Conservation (phyloP, 2,797 vertebrate genomes). For the Dendrocincla fuliginosa region DNA sequence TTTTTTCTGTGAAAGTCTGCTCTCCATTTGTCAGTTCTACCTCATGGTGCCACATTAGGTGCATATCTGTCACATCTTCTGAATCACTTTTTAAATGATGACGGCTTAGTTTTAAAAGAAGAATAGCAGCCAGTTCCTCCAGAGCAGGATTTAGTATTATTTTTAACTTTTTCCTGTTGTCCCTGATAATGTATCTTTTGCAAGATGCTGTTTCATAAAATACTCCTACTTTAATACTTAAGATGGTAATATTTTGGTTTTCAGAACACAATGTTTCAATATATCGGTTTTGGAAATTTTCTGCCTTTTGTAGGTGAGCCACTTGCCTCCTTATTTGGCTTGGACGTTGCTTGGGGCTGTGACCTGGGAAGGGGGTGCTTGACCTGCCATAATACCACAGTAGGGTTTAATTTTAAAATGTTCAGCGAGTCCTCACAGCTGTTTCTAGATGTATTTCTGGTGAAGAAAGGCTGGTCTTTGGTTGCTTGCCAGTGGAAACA, state of each 20-base stretch:
- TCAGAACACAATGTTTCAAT: background rate
- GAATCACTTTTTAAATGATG: background rate
- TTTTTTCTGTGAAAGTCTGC: background rate
- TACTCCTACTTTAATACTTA: background rate
- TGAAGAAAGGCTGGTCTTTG: slow-evolving; percentile 39
- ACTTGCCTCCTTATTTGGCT: background rate
- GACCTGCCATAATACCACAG: background rate
- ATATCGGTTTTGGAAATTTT: background rate
- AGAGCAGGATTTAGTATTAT: background rate
- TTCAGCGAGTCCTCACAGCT: background rate
- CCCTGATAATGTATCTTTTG: rapidly evolving
- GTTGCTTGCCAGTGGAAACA: slow-evolving; percentile 13
- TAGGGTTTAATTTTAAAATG: slow-evolving; percentile 28
- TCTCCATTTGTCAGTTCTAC: background rate
- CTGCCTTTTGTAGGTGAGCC: background rate
- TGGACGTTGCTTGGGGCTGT: background rate
- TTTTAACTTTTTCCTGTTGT: background rate
- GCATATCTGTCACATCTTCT: rapidly evolving
- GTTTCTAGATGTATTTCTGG: slow-evolving; percentile 30
- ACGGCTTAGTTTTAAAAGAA: background rate
- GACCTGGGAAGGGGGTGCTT: background rate
- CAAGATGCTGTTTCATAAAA: background rate
- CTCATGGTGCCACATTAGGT: background rate
- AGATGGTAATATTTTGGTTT: background rate
- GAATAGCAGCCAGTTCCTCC: background rate